phyloP scores from a whole-genome alignment of 2,113 vertebrate species.

The Vireo altiloquus region DNA sequence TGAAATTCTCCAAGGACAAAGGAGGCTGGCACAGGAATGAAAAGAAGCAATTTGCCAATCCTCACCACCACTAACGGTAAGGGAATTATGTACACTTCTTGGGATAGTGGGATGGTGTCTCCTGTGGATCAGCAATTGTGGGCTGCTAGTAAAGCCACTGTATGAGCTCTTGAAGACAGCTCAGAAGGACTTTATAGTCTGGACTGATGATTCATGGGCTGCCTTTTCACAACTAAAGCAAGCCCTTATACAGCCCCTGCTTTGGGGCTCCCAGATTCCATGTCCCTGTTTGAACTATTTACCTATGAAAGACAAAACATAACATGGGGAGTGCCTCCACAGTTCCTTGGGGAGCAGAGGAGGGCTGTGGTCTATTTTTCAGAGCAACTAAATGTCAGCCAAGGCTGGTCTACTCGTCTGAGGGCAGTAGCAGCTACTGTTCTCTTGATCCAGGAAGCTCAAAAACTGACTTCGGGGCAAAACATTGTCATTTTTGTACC shows the following conservation, averaged over 20 bases:
- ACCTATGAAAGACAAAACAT: rapidly evolving
- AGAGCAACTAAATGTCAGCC: neutral
- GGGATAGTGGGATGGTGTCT: neutral
- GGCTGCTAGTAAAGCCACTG: neutral
- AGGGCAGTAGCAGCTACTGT: neutral
- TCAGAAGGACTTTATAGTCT: neutral
- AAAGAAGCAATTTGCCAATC: neutral
- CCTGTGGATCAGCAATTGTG: neutral
- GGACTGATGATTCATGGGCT: neutral
- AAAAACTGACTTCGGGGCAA: neutral
- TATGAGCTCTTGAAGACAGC: neutral
- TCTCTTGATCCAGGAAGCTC: neutral
- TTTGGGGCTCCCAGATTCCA: neutral
- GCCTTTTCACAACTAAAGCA: neutral
- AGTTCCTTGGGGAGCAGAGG: neutral
- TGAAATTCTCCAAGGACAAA: neutral
- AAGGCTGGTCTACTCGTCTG: neutral
- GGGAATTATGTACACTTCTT: neutral
- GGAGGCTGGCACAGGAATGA: neutral
- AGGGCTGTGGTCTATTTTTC: neutral
- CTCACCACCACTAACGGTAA: neutral
- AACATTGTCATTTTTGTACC: neutral
- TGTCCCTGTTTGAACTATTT: neutral
- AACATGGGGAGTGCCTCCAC: rapidly evolving
- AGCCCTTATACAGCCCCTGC: neutral